Conservation (phyloP, 2,888 invertebrate genomes). For the Odontocolon sp. region DNA sequence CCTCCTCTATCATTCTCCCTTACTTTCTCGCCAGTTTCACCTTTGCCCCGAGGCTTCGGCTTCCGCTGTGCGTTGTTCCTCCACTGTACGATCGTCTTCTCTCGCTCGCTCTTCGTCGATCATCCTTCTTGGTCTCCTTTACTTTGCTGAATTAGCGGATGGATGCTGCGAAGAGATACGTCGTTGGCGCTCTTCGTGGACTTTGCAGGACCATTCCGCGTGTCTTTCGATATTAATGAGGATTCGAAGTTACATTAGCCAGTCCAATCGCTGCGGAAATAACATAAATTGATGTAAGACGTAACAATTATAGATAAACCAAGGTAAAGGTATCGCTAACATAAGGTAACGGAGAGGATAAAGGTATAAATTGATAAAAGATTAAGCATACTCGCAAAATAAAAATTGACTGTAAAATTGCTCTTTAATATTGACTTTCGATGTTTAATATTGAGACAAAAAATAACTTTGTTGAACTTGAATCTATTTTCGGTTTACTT, state of each 20-base stretch:
- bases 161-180: too few relatives aligned
- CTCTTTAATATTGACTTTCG: too few relatives aligned
- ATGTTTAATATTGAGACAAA: too few relatives aligned
- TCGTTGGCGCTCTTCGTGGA: not conserved
- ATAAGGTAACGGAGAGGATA: not conserved
- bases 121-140: constrained; percentile 32
- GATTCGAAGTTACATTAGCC: not conserved
- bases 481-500: too few relatives aligned
- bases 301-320: too few relatives aligned
- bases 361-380: too few relatives aligned
- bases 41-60: constrained; percentile 48
- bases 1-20: not conserved
- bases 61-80: constrained; percentile 33
- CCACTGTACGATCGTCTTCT: constrained; percentile 11
- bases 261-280: not conserved
- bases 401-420: too few relatives aligned
- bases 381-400: too few relatives aligned
- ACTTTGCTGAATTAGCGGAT: too few relatives aligned
- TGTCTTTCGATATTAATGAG: constrained; percentile 1
- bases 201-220: not conserved
- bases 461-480: too few relatives aligned
- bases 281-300: not conserved
- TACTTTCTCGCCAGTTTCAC: constrained; percentile 33
- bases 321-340: too few relatives aligned
- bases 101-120: constrained; percentile 50